Evolutionary conservation across 2,888 invertebrate species (phyloP).

Genomic region (Aquatica leii): DNA sequence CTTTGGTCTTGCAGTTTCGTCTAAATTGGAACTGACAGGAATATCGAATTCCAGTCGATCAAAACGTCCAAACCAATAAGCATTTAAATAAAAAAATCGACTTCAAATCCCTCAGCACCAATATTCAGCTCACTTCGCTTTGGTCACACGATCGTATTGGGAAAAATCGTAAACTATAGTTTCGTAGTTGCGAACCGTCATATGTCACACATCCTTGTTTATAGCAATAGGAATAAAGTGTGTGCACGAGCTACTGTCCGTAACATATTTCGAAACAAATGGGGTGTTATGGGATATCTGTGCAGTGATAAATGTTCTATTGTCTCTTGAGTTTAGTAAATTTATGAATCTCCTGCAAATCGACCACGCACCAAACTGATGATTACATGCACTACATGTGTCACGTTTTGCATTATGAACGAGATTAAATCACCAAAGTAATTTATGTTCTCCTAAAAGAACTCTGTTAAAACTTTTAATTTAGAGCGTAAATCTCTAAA

Average conservation of each 20-base stretch:
- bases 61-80: conserved; percentile 53
- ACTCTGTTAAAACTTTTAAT: conserved; percentile 16
- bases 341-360: conserved; percentile 26
- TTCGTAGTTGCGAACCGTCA: conserved; percentile 18
- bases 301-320: conserved; percentile 26
- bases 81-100: conserved; percentile 52
- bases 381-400: conserved; percentile 34
- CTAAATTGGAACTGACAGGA: conserved; percentile 48
- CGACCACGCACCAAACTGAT: conserved; percentile 22
- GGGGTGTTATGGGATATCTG: conserved; percentile 30
- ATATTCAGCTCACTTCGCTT: conserved; percentile 38
- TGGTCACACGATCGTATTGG: conserved; percentile 30
- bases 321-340: conserved; percentile 24
- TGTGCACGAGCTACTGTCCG: conserved; percentile 2
- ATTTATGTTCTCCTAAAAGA: conserved; percentile 25
- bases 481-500: conserved; percentile 12
- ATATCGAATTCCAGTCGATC: conserved; percentile 53
- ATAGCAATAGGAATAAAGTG: conserved; percentile 13
- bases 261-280: conserved; percentile 23
- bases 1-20: conserved; percentile 31
- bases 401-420: conserved; percentile 23
- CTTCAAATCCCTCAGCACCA: conserved; percentile 47
- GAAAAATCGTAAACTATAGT: conserved; percentile 29
- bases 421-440: conserved; percentile 28
- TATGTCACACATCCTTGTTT: conserved; percentile 29